Percentiles rank a stretch among this genome's conserved stretches.
Conservation (phyloP, 2,888 invertebrate species). For the Caenorhabditis becei region DNA sequence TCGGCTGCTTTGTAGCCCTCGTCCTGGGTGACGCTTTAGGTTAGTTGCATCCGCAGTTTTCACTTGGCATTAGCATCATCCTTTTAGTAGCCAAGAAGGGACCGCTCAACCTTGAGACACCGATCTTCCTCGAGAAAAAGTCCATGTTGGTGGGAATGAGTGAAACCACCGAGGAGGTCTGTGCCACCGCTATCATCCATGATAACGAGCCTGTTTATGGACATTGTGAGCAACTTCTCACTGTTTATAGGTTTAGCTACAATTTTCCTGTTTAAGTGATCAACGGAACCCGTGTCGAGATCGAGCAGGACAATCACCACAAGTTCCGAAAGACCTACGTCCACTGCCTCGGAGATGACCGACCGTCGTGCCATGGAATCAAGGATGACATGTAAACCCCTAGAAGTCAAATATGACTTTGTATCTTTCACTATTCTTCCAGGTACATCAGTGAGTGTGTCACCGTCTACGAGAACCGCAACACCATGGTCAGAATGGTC, state of each 20-base stretch:
- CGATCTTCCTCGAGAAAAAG: slow-evolving; percentile 7
- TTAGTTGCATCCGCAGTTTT: background rate
- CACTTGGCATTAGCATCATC: too few species aligned
- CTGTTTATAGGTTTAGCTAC: too few species aligned
- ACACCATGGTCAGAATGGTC: slow-evolving; percentile 22
- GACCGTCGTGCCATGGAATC: slow-evolving; percentile 34
- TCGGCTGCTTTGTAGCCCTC: background rate
- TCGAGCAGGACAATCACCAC: background rate
- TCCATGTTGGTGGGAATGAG: slow-evolving; percentile 48
- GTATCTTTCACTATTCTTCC: background rate
- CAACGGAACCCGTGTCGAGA: slow-evolving; percentile 24
- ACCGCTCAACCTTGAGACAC: background rate
- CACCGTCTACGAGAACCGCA: slow-evolving; percentile 27
- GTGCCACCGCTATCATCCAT: slow-evolving; percentile 2
- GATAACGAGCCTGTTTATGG: slow-evolving; percentile 7
- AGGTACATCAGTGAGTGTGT: slow-evolving; percentile 51
- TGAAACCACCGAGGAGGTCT: slow-evolving; percentile 38
- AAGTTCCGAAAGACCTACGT: slow-evolving; percentile 34
- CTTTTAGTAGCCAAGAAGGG: background rate
- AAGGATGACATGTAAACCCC: slow-evolving; percentile 30
- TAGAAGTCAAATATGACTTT: too few species aligned
- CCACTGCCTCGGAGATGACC: slow-evolving; percentile 1
- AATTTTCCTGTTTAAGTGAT: slow-evolving; percentile 9
- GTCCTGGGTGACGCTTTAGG: slow-evolving; percentile 14
- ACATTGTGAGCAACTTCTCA: slow-evolving; percentile 5